phyloP scores from a whole-genome alignment of 2,113 vertebrate species.

The mouse (Mus musculus) region DNA sequence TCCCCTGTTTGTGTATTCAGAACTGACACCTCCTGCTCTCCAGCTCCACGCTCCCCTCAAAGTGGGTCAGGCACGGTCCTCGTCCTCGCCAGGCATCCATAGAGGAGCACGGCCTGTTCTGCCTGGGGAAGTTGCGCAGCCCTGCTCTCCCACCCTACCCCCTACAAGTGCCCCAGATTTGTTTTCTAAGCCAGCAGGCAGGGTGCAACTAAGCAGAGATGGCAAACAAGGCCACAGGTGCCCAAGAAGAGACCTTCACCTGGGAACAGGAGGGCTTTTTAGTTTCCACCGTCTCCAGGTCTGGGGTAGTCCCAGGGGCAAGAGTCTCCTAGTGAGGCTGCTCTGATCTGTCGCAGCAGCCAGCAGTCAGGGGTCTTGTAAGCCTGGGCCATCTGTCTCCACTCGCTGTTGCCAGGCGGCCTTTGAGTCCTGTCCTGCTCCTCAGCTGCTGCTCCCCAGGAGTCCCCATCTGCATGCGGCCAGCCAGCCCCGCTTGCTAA shows the following conservation, averaged over 20 bases:
- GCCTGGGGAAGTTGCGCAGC: not conserved
- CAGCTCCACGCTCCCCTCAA: constrained; percentile 52
- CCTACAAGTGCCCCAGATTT: constrained; percentile 64
- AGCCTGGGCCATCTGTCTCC: constrained; percentile 41
- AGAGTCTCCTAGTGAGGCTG: too few species aligned
- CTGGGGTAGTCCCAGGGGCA: not conserved
- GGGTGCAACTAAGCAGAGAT: not conserved
- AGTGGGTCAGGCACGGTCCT: constrained; percentile 72
- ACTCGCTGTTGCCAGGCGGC: not conserved
- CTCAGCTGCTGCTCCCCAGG: not conserved
- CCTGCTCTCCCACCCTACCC: not conserved
- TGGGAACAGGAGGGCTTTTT: not conserved
- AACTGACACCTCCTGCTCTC: not conserved
- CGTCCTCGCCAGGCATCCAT: not conserved
- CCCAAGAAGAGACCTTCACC: not conserved
- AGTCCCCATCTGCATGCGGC: not conserved
- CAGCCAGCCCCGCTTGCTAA: not conserved
- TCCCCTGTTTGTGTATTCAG: constrained; percentile 51
- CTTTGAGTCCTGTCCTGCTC: not conserved
- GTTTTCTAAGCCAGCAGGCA: constrained; percentile 12
- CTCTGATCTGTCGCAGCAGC: not conserved
- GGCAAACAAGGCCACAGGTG: not conserved
- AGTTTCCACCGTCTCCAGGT: not conserved
- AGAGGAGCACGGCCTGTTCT: not conserved
- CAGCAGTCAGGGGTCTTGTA: not conserved